Base-by-base conservation (phyloP, 2,888 invertebrate genomes). In the Lasius fuliginosus region DNA sequence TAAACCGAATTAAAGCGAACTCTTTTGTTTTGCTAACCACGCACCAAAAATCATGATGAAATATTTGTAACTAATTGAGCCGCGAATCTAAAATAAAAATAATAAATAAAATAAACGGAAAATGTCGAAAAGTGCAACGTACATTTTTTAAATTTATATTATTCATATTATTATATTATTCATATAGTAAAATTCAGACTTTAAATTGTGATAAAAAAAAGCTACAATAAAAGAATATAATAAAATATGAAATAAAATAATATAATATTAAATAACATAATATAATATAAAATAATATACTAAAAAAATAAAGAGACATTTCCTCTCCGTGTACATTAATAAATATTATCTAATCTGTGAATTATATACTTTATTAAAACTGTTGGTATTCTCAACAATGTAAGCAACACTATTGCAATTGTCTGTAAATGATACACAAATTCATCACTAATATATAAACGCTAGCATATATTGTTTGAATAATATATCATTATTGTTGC, bases 31-130 rank as follows among this genome's bases (percentile, higher is more conserved):
- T 40, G 40, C 12, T 56, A 75, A 65, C 65, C 65, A 49, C 40
- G 77, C 40, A 40, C 27, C 27, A 23, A 65, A 15, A 65, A 49
- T 49, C 68, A 56, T 77, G 56, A 77, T 77, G 69, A 77, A 58
- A 69, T 68, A 69, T 77, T 69, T 76, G 42, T 77, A 58, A 77
- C 69, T 69, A 77, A 77, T 77, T 77, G 69, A 58, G 42, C 77
- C 56, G 69, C 77, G 36, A 77, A 42, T 58, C 3, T 42, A 11
- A 36, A 36, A 77, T 77, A 1, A 77, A 77, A 56, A 76, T 11
- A 11, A 53, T 40, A 62, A 33, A 75, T 18, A 33, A n/a, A 23
- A 15, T 60, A 27, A 58, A 60, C 36, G 12, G 3, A n/a, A 30
- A 30, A 58, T 30, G 18, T 62, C 18, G 30, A 58, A 74, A 65